phyloP scores from a whole-genome alignment of 2,888 invertebrate species.

The Empis stercorea region DNA sequence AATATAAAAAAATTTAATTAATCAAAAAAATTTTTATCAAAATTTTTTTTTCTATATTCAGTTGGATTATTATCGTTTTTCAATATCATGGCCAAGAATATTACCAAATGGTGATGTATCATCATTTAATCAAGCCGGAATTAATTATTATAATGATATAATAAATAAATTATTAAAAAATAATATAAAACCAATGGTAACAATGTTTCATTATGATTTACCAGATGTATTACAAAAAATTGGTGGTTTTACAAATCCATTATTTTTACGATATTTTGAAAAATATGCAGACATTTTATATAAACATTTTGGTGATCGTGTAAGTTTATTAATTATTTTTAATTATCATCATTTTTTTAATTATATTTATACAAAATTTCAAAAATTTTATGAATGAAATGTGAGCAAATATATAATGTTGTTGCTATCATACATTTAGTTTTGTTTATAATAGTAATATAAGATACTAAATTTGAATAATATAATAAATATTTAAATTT shows the following conservation, averaged over 20 bases:
- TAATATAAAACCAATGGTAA: slow-evolving; percentile 47
- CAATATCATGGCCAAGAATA: slow-evolving; percentile 51
- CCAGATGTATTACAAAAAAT: slow-evolving; percentile 41
- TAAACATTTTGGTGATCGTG: slow-evolving; percentile 38
- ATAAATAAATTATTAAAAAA: slow-evolving; percentile 47
- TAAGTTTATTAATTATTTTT: slow-evolving; percentile 10
- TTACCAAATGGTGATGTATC: slow-evolving; percentile 43
- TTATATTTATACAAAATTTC: no score
- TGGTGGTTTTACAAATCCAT: slow-evolving; percentile 40
- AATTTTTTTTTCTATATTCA: no score
- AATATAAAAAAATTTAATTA: background rate
- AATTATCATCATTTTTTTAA: no score
- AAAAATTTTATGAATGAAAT: no score
- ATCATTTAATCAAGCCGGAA: slow-evolving; percentile 44
- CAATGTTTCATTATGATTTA: slow-evolving; percentile 44
- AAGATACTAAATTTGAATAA: no score
- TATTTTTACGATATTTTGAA: slow-evolving; percentile 38
- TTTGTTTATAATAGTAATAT: no score
- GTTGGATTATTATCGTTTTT: slow-evolving; percentile 42
- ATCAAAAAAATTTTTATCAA: background rate
- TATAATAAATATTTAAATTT: no score
- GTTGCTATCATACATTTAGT: no score
- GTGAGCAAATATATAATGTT: no score
- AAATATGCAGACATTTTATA: slow-evolving; percentile 39
- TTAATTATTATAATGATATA: slow-evolving; percentile 50